Percentiles rank a stretch among this genome's conserved stretches.
Conservation (phyloP, 2,113 vertebrate species). For the Otocyon megalotis region DNA sequence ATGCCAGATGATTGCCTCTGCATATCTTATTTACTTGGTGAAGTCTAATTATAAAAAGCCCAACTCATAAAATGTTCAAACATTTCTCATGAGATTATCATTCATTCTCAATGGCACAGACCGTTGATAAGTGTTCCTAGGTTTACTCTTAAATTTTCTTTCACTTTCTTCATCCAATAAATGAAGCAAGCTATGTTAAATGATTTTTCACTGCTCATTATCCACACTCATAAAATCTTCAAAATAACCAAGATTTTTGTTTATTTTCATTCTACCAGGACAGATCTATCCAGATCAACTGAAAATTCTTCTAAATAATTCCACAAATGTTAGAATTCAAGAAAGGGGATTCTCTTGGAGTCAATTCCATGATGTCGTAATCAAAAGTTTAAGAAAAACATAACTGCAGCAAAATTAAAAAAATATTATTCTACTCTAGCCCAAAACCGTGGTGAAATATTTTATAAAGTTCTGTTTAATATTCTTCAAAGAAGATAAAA, state of each 20-base stretch:
- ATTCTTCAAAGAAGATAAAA: constrained; percentile 39
- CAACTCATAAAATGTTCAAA: background rate
- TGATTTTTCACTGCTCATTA: background rate
- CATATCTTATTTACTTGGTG: background rate
- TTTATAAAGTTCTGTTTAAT: constrained; percentile 46
- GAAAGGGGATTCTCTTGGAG: constrained; percentile 21
- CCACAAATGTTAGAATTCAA: constrained; percentile 38
- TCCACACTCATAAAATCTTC: background rate
- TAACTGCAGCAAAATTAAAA: constrained; percentile 36
- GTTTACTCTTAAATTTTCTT: background rate
- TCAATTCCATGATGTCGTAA: background rate
- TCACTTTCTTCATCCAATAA: constrained; percentile 1
- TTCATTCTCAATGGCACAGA: background rate
- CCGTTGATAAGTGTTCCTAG: background rate
- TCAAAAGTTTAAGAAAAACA: constrained; percentile 52
- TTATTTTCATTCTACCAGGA: background rate
- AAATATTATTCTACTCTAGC: constrained; percentile 25
- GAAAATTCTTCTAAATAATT: constrained; percentile 53
- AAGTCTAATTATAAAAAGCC: constrained; percentile 42
- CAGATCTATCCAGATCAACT: background rate
- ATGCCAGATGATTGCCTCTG: constrained; percentile 22
- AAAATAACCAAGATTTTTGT: background rate
- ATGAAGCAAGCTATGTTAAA: background rate
- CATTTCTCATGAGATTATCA: constrained; percentile 34
- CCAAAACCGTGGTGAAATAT: constrained; percentile 29